phyloP scores from a whole-genome alignment of 2,113 vertebrate species.

The Rhodinocichla rosea region DNA sequence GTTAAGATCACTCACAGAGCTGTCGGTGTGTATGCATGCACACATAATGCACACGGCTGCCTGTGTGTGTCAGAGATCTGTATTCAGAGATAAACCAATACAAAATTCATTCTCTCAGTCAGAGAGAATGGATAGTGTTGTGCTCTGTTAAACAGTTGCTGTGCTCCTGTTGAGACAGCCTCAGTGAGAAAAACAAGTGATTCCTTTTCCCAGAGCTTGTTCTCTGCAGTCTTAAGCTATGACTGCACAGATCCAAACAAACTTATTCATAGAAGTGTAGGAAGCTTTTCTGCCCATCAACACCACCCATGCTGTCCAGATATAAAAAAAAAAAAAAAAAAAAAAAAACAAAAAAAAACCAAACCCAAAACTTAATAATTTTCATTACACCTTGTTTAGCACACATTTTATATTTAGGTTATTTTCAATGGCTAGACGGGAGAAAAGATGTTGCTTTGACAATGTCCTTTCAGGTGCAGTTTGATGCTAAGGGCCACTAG shows the following conservation, averaged over 20 bases:
- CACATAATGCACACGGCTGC: accelerated
- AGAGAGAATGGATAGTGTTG: not conserved
- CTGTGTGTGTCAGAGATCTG: not conserved
- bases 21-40: not conserved
- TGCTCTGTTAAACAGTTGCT: not conserved
- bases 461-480: not conserved
- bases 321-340: not conserved
- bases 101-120: not conserved
- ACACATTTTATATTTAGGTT: not conserved
- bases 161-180: not conserved
- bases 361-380: not conserved
- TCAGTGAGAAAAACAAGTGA: not conserved
- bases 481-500: not conserved
- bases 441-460: not conserved
- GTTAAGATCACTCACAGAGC: not conserved
- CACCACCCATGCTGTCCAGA: not conserved
- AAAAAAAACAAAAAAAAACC: no score
- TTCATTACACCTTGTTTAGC: not conserved
- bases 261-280: not conserved
- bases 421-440: not conserved
- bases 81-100: not conserved
- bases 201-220: not conserved
- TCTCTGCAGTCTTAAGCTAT: not conserved
- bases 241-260: not conserved
- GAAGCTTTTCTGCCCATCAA: not conserved